Percentiles rank a stretch among this genome's conserved stretches.
These are phyloP conservation scores for Spongia lamella DNA, from an alignment of 37 sponge, comb jelly and placozoan species.

Conservation along the genomic window DNA sequence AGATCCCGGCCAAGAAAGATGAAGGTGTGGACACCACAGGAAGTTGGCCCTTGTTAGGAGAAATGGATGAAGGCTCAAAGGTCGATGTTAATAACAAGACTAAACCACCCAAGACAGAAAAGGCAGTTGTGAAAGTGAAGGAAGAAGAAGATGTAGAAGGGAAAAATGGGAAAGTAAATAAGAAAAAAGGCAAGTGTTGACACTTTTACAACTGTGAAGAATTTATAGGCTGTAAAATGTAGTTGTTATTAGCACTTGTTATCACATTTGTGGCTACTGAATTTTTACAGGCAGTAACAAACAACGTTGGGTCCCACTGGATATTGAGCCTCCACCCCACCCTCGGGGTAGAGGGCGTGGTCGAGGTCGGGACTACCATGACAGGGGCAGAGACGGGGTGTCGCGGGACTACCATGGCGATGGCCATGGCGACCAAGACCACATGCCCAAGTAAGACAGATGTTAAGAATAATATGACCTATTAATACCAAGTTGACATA, in stretches of 20 bases:
- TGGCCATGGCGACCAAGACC: not conserved
- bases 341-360: slow-evolving; percentile 8
- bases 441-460: too few species aligned
- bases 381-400: slow-evolving; percentile 3
- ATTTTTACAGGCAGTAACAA: slow-evolving; percentile 51
- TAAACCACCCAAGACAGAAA: slow-evolving; percentile 12
- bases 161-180: slow-evolving; percentile 25
- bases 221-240: not conserved
- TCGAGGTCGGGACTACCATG: slow-evolving; percentile 21
- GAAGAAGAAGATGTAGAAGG: slow-evolving; percentile 21
- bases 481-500: too few species aligned
- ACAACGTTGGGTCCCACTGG: slow-evolving; percentile 76
- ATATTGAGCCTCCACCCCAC: slow-evolving; percentile 32
- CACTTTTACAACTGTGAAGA: not conserved
- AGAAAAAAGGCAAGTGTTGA: slow-evolving; percentile 38
- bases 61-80: slow-evolving; percentile 39
- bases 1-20: slow-evolving; percentile 30
- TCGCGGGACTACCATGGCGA: slow-evolving; percentile 9
- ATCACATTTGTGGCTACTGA: not conserved
- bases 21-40: slow-evolving; percentile 45
- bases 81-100: slow-evolving; percentile 32
- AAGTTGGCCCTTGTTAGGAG: slow-evolving; percentile 79
- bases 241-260: slow-evolving; percentile 17
- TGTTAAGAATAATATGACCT: not conserved
- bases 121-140: not conserved